Evolutionary conservation across 2,113 vertebrate genomes (phyloP).

Genomic region (Ailuropoda melanoleuca): DNA sequence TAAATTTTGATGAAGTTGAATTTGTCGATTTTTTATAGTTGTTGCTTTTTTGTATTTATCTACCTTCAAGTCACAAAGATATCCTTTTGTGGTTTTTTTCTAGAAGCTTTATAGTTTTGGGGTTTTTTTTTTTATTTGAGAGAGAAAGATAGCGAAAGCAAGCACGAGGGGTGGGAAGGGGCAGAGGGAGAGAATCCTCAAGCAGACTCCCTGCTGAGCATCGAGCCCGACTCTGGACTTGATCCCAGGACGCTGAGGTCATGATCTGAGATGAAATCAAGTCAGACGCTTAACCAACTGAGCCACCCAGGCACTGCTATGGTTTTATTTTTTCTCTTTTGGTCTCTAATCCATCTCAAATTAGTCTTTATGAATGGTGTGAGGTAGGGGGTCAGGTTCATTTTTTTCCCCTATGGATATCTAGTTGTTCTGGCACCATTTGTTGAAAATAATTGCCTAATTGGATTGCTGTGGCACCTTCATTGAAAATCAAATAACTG

Average conservation of each 20-base stretch:
- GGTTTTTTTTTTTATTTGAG: neutral
- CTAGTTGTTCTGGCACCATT: neutral
- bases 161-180: neutral
- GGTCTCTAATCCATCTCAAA: neutral
- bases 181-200: neutral
- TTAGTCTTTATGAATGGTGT: neutral
- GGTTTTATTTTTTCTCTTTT: neutral
- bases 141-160: neutral
- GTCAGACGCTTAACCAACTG: neutral
- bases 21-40: neutral
- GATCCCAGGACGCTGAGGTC: neutral
- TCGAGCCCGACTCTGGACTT: neutral
- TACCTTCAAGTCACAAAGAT: neutral
- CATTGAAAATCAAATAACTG: neutral
- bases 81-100: neutral
- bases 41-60: neutral
- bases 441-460: neutral
- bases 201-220: neutral
- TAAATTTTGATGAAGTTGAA: neutral
- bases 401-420: neutral
- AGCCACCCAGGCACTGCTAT: neutral
- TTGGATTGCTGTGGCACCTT: neutral
- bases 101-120: neutral
- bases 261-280: neutral
- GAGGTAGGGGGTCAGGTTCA: neutral